phyloP scores from a whole-genome alignment of 2,888 invertebrate species.

The Nymphalis urticae region DNA sequence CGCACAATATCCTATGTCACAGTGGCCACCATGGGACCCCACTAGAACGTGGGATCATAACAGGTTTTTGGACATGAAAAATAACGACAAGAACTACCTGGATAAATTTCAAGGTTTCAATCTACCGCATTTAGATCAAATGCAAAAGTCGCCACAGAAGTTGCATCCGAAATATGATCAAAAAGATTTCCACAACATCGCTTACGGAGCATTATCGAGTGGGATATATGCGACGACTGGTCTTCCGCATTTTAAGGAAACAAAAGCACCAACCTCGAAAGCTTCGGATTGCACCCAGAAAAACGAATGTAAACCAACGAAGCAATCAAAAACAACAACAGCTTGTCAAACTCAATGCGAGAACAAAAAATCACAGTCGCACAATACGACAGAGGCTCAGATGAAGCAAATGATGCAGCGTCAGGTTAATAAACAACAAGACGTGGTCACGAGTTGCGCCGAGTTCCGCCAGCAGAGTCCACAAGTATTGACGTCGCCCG shows the following conservation, averaged over 20 bases:
- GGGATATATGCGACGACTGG: slow-evolving; percentile 68
- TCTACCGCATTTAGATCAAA: slow-evolving; percentile 80
- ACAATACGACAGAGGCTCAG: slow-evolving; percentile 56
- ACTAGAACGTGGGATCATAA: slow-evolving; percentile 79
- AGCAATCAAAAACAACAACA: slow-evolving; percentile 72
- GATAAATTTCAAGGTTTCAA: slow-evolving; percentile 83
- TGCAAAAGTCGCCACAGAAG: slow-evolving; percentile 83
- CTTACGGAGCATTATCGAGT: slow-evolving; percentile 70
- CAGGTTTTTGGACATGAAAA: slow-evolving; percentile 75
- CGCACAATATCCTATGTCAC: slow-evolving; percentile 78
- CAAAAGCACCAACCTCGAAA: slow-evolving; percentile 65
- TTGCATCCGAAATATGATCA: slow-evolving; percentile 78
- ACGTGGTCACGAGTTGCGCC: slow-evolving; percentile 63
- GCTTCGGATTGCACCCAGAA: slow-evolving; percentile 69
- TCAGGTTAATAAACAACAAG: slow-evolving; percentile 64
- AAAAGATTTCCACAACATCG: slow-evolving; percentile 75
- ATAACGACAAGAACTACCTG: slow-evolving; percentile 79
- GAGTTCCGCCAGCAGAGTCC: slow-evolving; percentile 71
- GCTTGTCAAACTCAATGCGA: slow-evolving; percentile 76
- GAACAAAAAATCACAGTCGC: slow-evolving; percentile 60
- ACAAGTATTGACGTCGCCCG: slow-evolving; percentile 64
- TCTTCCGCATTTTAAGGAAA: slow-evolving; percentile 73
- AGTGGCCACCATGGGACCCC: slow-evolving; percentile 84
- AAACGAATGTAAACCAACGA: slow-evolving; percentile 68
- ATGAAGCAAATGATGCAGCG: slow-evolving; percentile 75